These are phyloP conservation scores for Nasalis larvatus DNA, from an alignment of 2,113 vertebrate genomes.

Conservation along the genomic window DNA sequence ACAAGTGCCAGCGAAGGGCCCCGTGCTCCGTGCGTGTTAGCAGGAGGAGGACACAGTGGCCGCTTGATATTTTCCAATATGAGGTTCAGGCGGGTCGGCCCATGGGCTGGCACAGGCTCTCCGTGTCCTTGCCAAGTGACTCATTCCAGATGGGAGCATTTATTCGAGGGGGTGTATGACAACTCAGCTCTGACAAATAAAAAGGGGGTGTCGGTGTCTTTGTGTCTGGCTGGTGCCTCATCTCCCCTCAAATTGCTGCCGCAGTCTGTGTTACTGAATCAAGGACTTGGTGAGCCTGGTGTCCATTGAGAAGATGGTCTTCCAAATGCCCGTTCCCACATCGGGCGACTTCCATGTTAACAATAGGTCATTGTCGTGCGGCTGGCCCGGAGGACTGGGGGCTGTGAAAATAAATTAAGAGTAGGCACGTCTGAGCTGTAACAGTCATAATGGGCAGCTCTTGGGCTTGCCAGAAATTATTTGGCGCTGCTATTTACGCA, in stretches of 20 bases:
- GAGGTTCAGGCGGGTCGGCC: neutral
- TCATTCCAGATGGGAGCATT: neutral
- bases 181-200: neutral
- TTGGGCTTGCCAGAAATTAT: neutral
- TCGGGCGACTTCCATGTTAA: neutral
- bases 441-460: fast-evolving
- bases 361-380: fast-evolving
- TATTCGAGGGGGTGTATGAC: neutral
- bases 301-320: fast-evolving
- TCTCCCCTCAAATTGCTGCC: neutral
- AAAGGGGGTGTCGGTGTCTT: fast-evolving
- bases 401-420: neutral
- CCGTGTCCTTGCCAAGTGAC: neutral
- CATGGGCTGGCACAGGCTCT: neutral
- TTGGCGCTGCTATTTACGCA: fast-evolving
- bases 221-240: fast-evolving
- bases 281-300: neutral
- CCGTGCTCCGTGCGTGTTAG: fast-evolving
- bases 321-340: fast-evolving
- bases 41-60: neutral
- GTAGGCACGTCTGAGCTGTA: fast-evolving
- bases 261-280: fast-evolving
- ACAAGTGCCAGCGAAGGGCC: fast-evolving
- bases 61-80: neutral
- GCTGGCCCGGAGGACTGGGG: neutral